Evolutionary conservation across 2,888 invertebrate species (phyloP).

Genomic region (Chrysina gloriosa): DNA sequence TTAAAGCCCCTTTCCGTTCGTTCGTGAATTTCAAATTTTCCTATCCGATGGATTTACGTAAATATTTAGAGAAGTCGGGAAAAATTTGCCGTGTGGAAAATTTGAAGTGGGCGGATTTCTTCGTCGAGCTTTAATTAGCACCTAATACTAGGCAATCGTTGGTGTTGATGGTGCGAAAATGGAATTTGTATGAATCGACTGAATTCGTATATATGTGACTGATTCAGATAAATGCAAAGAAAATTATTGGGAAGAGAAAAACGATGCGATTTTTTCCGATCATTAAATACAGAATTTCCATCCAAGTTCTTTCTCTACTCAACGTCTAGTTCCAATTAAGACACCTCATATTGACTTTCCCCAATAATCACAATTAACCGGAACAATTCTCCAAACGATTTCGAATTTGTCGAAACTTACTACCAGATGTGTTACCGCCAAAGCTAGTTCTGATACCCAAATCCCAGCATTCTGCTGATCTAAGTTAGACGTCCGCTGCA

Average conservation of each 20-base stretch:
- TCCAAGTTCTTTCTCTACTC: too few relatives aligned
- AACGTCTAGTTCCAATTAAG: too few relatives aligned
- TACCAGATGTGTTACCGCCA: too few relatives aligned
- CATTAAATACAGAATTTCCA: too few relatives aligned
- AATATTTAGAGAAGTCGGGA: background rate
- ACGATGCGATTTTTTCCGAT: too few relatives aligned
- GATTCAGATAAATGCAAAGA: too few relatives aligned
- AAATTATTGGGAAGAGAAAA: too few relatives aligned
- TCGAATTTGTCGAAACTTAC: background rate
- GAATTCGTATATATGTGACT: too few relatives aligned
- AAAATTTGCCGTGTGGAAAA: background rate
- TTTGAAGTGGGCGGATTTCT: background rate
- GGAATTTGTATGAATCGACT: too few relatives aligned
- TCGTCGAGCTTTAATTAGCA: background rate
- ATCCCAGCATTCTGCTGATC: background rate
- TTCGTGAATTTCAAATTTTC: background rate
- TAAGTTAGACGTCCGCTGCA: background rate
- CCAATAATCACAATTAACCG: background rate
- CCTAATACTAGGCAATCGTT: background rate
- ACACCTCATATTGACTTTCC: too few relatives aligned
- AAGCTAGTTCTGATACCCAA: background rate
- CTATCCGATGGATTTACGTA: background rate
- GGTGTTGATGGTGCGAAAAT: background rate
- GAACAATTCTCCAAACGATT: background rate
- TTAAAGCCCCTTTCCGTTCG: background rate